These are phyloP conservation scores for Sinocyclocheilus rhinocerous DNA, from an alignment of 2,113 vertebrate species.

Conservation along the genomic window DNA sequence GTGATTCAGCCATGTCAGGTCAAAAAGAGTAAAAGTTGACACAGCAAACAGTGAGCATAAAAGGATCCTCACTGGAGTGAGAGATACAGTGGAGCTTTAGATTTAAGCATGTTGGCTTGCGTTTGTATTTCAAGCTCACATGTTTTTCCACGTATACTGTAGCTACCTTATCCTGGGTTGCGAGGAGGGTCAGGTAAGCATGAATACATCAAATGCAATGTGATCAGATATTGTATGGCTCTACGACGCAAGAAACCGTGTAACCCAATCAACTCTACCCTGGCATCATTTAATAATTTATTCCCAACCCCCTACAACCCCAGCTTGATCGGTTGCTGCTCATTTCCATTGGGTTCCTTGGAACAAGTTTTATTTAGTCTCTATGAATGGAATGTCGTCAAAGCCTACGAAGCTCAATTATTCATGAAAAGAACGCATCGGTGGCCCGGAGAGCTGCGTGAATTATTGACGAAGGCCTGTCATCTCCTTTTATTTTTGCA, in stretches of 20 bases:
- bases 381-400: constrained; percentile 64
- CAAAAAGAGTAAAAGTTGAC: constrained; percentile 10
- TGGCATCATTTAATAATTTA: constrained; percentile 72
- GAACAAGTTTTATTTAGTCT: constrained; percentile 54
- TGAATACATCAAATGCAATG: constrained; percentile 54
- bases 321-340: constrained; percentile 44
- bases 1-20: background rate
- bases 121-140: background rate
- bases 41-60: constrained; percentile 5
- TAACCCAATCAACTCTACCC: constrained; percentile 72
- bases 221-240: constrained; percentile 67
- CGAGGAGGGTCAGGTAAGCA: constrained; percentile 38
- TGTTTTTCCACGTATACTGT: constrained; percentile 41
- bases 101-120: background rate
- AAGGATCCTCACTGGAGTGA: background rate
- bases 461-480: constrained; percentile 67
- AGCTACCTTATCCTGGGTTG: constrained; percentile 39
- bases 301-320: constrained; percentile 53
- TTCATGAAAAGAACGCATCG: constrained; percentile 62
- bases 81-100: background rate
- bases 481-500: constrained; percentile 51
- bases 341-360: constrained; percentile 51
- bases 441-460: constrained; percentile 56
- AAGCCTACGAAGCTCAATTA: constrained; percentile 64
- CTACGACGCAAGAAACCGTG: constrained; percentile 59